Base-by-base conservation (phyloP, 2,797 vertebrate genomes). In the Psittacula derbiana region DNA sequence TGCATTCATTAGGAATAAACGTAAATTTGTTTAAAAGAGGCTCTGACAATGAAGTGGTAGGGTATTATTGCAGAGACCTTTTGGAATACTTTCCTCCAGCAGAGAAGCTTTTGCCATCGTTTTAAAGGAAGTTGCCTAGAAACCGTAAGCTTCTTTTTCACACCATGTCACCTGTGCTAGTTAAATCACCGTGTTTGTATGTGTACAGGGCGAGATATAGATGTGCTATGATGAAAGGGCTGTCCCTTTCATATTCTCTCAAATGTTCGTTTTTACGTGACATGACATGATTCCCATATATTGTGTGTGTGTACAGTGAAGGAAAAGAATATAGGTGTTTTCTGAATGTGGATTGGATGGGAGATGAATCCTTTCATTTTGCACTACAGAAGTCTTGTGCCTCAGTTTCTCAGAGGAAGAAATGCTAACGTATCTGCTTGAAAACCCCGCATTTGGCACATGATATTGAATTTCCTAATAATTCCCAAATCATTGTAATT, bases 91-190 rank as follows among this genome's bases (percentile, higher is more conserved):
- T 75, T 90, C 31, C 57, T 72, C 38, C 33, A 57, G 75, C 58
- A 94, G 50, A 75, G 33, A 69, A 89, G 49, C 55, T 91, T 83
- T 80, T 92, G 38, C 75, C 65, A 31, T 78, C 25, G 5, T 88
- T 72, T 94, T 90, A 55, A 72, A 79, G 61, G 31, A 79, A 89
- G 85, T 79, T 93, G 79, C 87, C 50, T 95, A 58, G 85, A 93
- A 94, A 91, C 53, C 0, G 0, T 78, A 28, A 1, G 1, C 60
- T 74, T 11, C 50, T 80, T 94, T 85, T 80, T 83, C 82, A 62
- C 46, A 27, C n/a, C 10, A 0, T 49, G 41, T 90, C 66, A 72
- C 90, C 88, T 84, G 66, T 74, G 80, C 76, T 90, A 17, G 52
- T 86, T 90, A 91, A 90, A 76, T 71, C 41, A 57, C 41, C 5